Conservation (phyloP, 2,113 vertebrate species). For the Anolis sagrei region DNA sequence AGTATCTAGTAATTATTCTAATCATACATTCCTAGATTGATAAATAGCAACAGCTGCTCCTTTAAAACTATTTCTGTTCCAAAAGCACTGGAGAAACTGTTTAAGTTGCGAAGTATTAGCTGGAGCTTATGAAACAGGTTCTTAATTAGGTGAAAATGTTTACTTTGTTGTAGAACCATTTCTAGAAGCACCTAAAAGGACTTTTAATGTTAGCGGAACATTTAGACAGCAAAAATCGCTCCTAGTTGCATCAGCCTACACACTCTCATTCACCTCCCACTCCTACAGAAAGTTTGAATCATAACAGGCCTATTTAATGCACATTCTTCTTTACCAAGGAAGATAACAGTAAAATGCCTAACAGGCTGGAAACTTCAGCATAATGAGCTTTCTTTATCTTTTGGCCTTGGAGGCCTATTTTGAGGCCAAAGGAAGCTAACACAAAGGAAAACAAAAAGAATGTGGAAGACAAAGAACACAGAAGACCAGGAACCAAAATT, state of each 20-base stretch:
- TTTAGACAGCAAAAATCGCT: conserved; percentile 36
- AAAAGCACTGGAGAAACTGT: conserved; percentile 56
- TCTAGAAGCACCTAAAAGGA: conserved; percentile 57
- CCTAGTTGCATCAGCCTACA: neutral
- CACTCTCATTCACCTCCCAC: conserved; percentile 24
- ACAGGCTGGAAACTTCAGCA: neutral
- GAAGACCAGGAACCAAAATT: neutral
- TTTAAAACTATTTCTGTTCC: conserved; percentile 52
- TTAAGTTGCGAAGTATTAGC: conserved; percentile 65
- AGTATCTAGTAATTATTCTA: neutral
- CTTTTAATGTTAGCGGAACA: conserved; percentile 51
- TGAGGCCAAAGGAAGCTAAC: neutral
- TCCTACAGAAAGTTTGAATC: conserved; percentile 25
- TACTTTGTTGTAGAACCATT: conserved; percentile 49
- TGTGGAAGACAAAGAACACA: neutral
- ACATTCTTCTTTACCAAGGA: neutral
- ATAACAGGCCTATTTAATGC: conserved; percentile 16
- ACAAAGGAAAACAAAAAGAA: neutral
- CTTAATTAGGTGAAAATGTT: conserved; percentile 66
- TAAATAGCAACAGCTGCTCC: conserved; percentile 31
- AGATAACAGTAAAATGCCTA: neutral
- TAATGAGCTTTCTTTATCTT: neutral
- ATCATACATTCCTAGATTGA: neutral
- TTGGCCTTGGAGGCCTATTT: neutral
- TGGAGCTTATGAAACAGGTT: conserved; percentile 54